Percentiles rank a stretch among this genome's conserved stretches.
phyloP scores from a whole-genome alignment of 2,797 vertebrate species.

The Okamejei kenojei region DNA sequence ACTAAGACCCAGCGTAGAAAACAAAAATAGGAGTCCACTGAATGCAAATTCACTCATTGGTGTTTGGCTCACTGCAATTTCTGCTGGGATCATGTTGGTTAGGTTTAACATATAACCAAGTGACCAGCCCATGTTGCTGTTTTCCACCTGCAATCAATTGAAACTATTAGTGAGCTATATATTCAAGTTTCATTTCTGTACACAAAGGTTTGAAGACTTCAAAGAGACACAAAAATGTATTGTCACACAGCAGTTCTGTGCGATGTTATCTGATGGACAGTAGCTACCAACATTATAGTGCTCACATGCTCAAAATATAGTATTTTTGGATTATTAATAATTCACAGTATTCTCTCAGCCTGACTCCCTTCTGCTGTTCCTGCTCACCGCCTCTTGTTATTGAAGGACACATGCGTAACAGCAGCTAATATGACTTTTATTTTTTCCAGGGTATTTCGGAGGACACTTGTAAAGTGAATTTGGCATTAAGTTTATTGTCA shows the following conservation, averaged over 20 bases:
- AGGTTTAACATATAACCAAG: conserved; percentile 86
- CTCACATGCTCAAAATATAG: not conserved
- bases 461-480: no score
- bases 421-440: no score
- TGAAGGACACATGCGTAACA: no score
- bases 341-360: no score
- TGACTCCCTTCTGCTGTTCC: no score
- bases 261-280: not conserved
- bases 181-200: not conserved
- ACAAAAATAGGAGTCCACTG: conserved; percentile 69
- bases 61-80: conserved; percentile 59
- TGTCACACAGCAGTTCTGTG: not conserved
- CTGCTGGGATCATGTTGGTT: conserved; percentile 92
- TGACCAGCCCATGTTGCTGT: conserved; percentile 83
- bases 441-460: no score
- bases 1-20: conserved; percentile 66
- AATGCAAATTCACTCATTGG: conserved; percentile 70
- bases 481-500: no score
- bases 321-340: not conserved
- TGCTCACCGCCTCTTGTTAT: no score
- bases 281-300: not conserved
- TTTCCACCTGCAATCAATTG: conserved; percentile 60
- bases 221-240: not conserved
- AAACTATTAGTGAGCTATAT: not conserved
- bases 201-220: not conserved